Base-by-base conservation (phyloP, 2,888 invertebrate genomes). In the Ichneumoninae sp. region DNA sequence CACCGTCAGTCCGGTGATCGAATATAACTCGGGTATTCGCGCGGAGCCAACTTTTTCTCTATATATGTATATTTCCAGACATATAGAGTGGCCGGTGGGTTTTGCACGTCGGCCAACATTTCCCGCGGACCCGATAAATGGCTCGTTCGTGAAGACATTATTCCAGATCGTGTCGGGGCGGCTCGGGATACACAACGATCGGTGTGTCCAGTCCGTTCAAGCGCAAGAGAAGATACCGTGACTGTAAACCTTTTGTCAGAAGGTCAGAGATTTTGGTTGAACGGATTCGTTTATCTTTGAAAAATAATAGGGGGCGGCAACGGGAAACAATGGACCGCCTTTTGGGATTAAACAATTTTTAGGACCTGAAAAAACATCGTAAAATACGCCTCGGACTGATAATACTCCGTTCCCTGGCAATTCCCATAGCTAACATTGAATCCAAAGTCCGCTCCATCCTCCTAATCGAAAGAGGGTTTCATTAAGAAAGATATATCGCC, bases 111-210 rank as follows among this genome's bases (percentile, higher is more conserved):
- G 8, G 33, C 63, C 36, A 36, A 54, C 57, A n/a, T 73, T 71
- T 77, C 47, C 68, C 66, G 71, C 33, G 44, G 36, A 60, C 50
- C 57, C 26, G 68, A 83, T 78, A 83, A 71, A 77, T 78, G 77
- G 60, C 71, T 26, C 50, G 73, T 68, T 60, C 73, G 73, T 33
- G 50, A 68, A 54, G 33, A 33, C 74, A 78, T 79, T 74, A 74
- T 78, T 74, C 74, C 54, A 75, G 79, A 70, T 74, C 44, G 63
- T 22, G 63, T 16, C 66, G 69, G 71, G 66, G 47, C 54, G 52
- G 63, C 63, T 78, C 73, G 44, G 33, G 63, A 52, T 52, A 7
- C 8, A 54, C 26, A 40, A 22, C 52, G 16, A 33, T 40, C 60
- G 63, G 76, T 40, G 30, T 19, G 10, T 13, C 16, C 30, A 44